Evolutionary conservation across 2,113 vertebrate species (phyloP).

Genomic region (Andinoacara biseriatus): DNA sequence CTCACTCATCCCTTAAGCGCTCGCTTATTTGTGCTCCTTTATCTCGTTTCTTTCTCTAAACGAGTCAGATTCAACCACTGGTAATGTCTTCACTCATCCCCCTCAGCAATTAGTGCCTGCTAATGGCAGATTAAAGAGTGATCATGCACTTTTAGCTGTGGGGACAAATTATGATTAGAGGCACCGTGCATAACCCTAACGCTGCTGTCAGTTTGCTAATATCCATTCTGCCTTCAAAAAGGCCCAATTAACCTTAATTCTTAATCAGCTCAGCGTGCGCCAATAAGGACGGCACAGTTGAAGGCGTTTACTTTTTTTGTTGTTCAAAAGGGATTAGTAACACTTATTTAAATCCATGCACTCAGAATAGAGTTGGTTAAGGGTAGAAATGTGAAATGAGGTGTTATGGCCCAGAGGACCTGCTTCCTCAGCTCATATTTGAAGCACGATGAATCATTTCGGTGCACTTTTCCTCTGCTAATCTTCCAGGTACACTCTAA

Average conservation of each 20-base stretch:
- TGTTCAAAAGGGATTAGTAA: conserved; percentile 37
- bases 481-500: neutral
- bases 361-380: conserved; percentile 28
- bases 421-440: conserved; percentile 1
- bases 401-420: conserved; percentile 23
- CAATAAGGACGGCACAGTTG: conserved; percentile 21
- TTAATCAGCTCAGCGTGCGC: conserved; percentile 28
- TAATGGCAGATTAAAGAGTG: conserved; percentile 52
- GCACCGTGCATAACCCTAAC: conserved; percentile 22
- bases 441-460: conserved; percentile 34
- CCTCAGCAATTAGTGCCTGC: conserved; percentile 39
- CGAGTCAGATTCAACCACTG: neutral
- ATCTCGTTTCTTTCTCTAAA: conserved; percentile 29
- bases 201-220: conserved; percentile 22
- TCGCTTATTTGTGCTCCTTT: conserved; percentile 6
- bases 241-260: conserved; percentile 58
- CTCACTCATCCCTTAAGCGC: conserved; percentile 8
- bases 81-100: conserved; percentile 33
- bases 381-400: conserved; percentile 26
- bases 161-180: conserved; percentile 47
- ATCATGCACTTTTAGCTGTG: conserved; percentile 41
- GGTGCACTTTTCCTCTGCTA: neutral
- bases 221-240: conserved; percentile 38
- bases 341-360: conserved; percentile 27
- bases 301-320: conserved; percentile 7